Base-by-base conservation (phyloP, 1,140 invertebrate species). In the Temnothorax longispinosus region DNA sequence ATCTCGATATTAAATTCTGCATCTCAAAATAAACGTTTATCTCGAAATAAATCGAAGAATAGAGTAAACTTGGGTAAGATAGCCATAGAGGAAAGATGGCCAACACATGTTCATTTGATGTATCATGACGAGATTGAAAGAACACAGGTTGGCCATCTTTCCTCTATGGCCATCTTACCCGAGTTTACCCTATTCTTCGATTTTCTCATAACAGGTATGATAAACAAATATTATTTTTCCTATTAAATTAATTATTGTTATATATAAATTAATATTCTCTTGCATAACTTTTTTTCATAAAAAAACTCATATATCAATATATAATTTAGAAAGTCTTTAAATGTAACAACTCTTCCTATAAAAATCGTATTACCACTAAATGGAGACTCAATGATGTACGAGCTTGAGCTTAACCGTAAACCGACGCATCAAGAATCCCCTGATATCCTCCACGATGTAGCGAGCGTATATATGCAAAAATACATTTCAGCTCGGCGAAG, bases 351-450 rank as follows among this genome's bases (percentile, higher is more conserved):
- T 74, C 6, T 58, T 81, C 3, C n/a, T 52, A 72, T 82, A 82
- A 74, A 52, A 82, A 82, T 82, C 13, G 52, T 52, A 58, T 82
- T 82, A 82, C 52, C 67, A 38, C 38, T 72, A 82, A 82, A 82
- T 80, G 62, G 80, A 35, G 6, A 56, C 27, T 74, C 80, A 58
- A 72, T 60, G 67, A 72, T 72, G 18, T 62, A 54, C 13, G 47
- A 38, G 35, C 35, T 67, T 21, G n/a, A 38, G 67, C 38, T 82
- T 82, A 82, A 74, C 38, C 67, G 18, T 82, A 82, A 82, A 72
- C 35, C 47, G 77, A 69, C 41, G 38, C 18, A 58, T 82, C 80
- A 15, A 32, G 67, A 52, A 58, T 21, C 27, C 80, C 58, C 35
- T 13, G 27, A 32, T 3, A 6, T 52, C 13, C 47, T 21, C 4